phyloP scores from a whole-genome alignment of 2,113 vertebrate genomes.

The Lasiurus cinereus region DNA sequence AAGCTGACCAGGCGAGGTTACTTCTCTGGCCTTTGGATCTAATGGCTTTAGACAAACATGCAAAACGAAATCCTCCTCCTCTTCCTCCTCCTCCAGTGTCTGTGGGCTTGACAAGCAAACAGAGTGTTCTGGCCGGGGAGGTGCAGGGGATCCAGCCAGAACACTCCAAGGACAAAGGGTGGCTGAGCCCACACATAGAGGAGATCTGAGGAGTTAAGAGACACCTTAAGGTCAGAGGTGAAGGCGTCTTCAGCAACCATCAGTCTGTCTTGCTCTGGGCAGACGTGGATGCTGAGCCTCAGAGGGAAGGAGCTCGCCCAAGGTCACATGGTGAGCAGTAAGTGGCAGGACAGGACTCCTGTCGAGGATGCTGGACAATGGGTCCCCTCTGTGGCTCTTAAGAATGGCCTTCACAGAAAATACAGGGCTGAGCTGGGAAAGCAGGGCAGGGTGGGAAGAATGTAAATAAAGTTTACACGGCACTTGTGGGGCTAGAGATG shows the following conservation, averaged over 20 bases:
- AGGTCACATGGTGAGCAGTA: not conserved
- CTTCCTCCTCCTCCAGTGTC: not conserved
- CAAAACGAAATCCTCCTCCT: not conserved
- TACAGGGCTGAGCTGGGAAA: not conserved
- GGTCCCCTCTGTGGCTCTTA: not conserved
- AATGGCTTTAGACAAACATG: not conserved
- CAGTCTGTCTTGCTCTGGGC: not conserved
- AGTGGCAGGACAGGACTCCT: not conserved
- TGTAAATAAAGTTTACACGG: not conserved
- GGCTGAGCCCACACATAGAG: not conserved
- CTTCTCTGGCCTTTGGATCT: not conserved
- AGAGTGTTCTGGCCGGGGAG: not conserved
- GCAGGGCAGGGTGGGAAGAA: not conserved
- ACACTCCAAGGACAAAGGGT: not conserved
- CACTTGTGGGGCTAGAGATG: not conserved
- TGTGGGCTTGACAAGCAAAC: rapidly evolving
- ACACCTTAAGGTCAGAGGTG: not conserved
- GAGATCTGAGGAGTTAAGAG: not conserved
- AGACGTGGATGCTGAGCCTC: not conserved
- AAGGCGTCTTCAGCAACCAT: not conserved
- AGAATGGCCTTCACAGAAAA: not conserved
- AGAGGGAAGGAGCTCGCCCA: not conserved
- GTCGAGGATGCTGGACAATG: not conserved
- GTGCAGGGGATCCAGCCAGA: not conserved
- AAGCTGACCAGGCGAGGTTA: not conserved